These are phyloP conservation scores for Chaetodon trifascialis DNA, from an alignment of 2,113 vertebrate genomes.

Conservation along the genomic window DNA sequence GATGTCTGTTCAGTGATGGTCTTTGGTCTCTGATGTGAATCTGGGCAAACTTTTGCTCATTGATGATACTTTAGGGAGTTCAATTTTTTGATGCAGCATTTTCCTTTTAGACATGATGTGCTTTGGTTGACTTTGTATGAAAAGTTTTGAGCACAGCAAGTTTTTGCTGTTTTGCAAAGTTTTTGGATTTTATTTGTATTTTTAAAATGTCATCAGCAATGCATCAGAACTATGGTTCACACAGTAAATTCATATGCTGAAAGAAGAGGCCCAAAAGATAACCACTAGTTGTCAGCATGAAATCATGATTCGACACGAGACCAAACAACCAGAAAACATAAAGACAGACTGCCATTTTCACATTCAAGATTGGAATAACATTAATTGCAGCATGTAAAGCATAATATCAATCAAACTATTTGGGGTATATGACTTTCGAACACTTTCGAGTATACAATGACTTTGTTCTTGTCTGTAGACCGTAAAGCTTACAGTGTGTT, in stretches of 20 bases:
- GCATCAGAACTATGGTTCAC: neutral
- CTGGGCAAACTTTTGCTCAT: too few species aligned
- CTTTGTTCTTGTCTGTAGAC: neutral
- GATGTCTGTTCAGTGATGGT: too few species aligned
- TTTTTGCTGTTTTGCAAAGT: neutral
- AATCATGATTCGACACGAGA: neutral
- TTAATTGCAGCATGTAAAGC: neutral
- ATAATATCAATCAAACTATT: neutral
- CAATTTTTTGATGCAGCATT: neutral
- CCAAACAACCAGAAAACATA: neutral
- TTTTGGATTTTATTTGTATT: neutral
- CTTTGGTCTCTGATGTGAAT: too few species aligned
- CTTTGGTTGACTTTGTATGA: neutral
- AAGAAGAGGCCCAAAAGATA: neutral
- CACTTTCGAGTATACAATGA: neutral
- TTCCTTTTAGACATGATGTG: neutral
- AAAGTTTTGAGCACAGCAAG: too few species aligned
- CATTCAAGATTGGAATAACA: neutral
- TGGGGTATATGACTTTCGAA: neutral
- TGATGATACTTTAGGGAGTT: too few species aligned
- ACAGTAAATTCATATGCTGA: neutral
- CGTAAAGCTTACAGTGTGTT: neutral
- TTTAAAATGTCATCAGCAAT: too few species aligned
- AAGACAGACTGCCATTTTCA: neutral
- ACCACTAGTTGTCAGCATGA: conserved; percentile 40